phyloP scores from a whole-genome alignment of 1,140 invertebrate species.

The Drosophila insularis region DNA sequence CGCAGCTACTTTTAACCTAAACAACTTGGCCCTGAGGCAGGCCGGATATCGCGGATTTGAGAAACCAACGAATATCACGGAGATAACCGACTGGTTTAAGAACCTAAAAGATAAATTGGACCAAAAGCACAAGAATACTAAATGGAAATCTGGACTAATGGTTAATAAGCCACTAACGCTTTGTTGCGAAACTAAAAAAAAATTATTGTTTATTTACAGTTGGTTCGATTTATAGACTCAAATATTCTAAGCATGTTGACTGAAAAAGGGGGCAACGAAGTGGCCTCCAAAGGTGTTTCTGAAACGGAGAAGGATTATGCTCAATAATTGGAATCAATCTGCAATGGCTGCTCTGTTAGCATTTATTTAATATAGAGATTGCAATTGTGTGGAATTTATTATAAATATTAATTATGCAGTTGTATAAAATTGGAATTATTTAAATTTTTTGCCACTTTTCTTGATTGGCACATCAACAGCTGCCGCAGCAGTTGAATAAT shows the following conservation, averaged over 20 bases:
- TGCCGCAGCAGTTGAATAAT: slow-evolving; percentile 54
- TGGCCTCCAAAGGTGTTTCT: slow-evolving; percentile 44
- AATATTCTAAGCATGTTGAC: slow-evolving; percentile 47
- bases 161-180: slow-evolving; percentile 3
- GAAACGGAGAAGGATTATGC: slow-evolving; percentile 8
- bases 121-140: slow-evolving; percentile 36
- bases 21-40: slow-evolving; percentile 37
- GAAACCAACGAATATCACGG: slow-evolving; percentile 24
- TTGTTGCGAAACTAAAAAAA: no score
- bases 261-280: slow-evolving; percentile 39
- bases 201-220: slow-evolving; percentile 14
- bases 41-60: slow-evolving; percentile 62
- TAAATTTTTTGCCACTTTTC: slow-evolving; percentile 61
- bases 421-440: slow-evolving; percentile 22
- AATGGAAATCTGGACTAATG: slow-evolving; percentile 24
- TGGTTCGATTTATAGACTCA: slow-evolving; percentile 53
- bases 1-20: slow-evolving; percentile 34
- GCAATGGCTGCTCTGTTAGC: neutral
- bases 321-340: neutral
- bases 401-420: neutral
- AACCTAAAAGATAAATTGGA: slow-evolving; percentile 40
- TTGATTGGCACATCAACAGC: slow-evolving; percentile 45
- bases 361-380: neutral
- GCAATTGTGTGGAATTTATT: neutral
- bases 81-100: slow-evolving; percentile 47